phyloP scores from a whole-genome alignment of 2,888 invertebrate species.

The Zootermopsis nevadensis region DNA sequence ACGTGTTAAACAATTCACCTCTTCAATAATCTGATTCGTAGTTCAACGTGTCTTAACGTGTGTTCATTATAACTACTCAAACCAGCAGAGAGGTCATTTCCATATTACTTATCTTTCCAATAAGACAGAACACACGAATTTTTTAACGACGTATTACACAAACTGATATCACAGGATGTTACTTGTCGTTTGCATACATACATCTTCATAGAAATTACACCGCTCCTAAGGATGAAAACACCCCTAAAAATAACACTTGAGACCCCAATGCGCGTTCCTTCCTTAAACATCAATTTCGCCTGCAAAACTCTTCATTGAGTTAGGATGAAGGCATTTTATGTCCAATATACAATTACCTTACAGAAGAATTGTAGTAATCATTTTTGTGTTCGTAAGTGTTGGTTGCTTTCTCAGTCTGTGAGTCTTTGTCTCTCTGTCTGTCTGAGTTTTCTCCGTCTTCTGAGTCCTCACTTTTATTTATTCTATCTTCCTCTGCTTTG shows the following conservation, averaged over 20 bases:
- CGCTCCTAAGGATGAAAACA: not conserved
- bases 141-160: too few species aligned
- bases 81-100: too few species aligned
- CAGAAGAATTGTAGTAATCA: slow-evolving; percentile 12
- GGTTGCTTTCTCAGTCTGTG: not conserved
- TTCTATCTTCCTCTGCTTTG: not conserved
- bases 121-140: too few species aligned
- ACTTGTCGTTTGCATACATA: not conserved
- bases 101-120: too few species aligned
- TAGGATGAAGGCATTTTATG: not conserved
- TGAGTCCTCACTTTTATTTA: not conserved
- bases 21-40: too few species aligned
- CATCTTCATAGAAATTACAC: not conserved
- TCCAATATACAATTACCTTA: not conserved
- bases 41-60: too few species aligned
- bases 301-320: slow-evolving; percentile 18
- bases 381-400: slow-evolving; percentile 4
- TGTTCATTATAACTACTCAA: too few species aligned
- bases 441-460: not conserved
- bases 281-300: not conserved
- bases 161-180: too few species aligned
- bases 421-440: not conserved
- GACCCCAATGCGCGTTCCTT: not conserved
- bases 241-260: not conserved
- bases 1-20: too few species aligned